phyloP scores from a whole-genome alignment of 2,113 vertebrate species.

The Hipposideros armiger region DNA sequence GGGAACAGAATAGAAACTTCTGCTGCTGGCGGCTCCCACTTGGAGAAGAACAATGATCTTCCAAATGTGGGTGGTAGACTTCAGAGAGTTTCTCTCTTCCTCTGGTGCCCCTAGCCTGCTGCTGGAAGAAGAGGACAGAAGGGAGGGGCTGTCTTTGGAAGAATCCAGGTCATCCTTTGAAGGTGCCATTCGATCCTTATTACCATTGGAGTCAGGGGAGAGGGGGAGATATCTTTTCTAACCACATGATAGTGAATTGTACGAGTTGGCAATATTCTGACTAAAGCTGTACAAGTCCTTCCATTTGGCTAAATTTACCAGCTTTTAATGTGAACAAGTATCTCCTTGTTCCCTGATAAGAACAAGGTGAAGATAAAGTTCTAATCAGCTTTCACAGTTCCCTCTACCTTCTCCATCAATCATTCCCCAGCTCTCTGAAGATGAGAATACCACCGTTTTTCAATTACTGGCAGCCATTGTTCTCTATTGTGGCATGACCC shows the following conservation, averaged over 20 bases:
- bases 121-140: not conserved
- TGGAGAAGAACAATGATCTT: not conserved
- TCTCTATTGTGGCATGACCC: not conserved
- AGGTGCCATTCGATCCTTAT: not conserved
- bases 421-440: slow-evolving; percentile 20
- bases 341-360: slow-evolving; percentile 71
- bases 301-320: slow-evolving; percentile 44
- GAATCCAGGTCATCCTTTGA: slow-evolving; percentile 47
- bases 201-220: not conserved
- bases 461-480: slow-evolving; percentile 19
- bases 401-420: slow-evolving; percentile 43
- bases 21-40: not conserved
- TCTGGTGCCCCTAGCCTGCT: not conserved
- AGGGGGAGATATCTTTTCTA: not conserved
- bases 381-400: slow-evolving; percentile 53
- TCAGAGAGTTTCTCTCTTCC: not conserved
- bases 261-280: slow-evolving; percentile 47
- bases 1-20: not conserved
- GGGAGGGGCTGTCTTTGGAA: not conserved
- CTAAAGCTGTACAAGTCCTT: slow-evolving; percentile 45
- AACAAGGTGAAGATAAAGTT: slow-evolving; percentile 79
- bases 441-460: slow-evolving; percentile 23
- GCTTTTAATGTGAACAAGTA: slow-evolving; percentile 68
- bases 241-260: not conserved
- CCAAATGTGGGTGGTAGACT: not conserved